Evolutionary conservation across 2,888 invertebrate species (phyloP).

Genomic region (Nemurella pictetii): DNA sequence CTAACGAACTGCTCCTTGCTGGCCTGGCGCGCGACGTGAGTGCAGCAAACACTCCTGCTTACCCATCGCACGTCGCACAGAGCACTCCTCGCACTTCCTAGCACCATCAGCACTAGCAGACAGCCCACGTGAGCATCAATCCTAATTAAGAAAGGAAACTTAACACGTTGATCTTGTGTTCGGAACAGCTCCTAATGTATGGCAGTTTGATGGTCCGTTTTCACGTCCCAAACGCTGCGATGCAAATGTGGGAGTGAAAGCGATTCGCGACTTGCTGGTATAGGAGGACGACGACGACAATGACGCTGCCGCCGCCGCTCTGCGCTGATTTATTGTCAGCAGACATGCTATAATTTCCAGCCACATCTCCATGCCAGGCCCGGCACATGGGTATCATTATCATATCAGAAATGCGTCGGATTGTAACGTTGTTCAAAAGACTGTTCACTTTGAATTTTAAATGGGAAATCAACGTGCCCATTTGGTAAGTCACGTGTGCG

Average conservation of each 20-base stretch:
- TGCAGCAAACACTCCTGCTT: conserved; percentile 44
- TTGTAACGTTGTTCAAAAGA: background rate
- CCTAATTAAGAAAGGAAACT: conserved; percentile 49
- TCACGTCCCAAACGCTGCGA: background rate
- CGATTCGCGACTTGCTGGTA: background rate
- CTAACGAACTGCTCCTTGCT: conserved; percentile 30
- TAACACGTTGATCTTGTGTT: background rate
- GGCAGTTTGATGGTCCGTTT: background rate
- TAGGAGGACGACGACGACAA: background rate
- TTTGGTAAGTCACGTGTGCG: background rate
- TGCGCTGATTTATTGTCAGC: background rate
- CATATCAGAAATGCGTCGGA: background rate
- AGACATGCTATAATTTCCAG: background rate
- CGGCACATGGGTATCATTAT: background rate
- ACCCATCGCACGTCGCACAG: no score
- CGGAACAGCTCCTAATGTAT: background rate
- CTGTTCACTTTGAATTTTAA: background rate
- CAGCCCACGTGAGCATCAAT: conserved; percentile 53
- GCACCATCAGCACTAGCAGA: conserved; percentile 51
- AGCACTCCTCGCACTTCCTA: no score
- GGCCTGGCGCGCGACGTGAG: conserved; percentile 47
- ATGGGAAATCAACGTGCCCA: background rate
- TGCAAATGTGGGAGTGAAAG: background rate
- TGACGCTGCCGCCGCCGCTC: background rate
- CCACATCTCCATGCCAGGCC: background rate